A percentile compares a stretch with the other conserved stretches of the same genome.
These are phyloP conservation scores for Bombyx mandarina DNA, from an alignment of 1,140 invertebrate genomes.

Conservation along the genomic window DNA sequence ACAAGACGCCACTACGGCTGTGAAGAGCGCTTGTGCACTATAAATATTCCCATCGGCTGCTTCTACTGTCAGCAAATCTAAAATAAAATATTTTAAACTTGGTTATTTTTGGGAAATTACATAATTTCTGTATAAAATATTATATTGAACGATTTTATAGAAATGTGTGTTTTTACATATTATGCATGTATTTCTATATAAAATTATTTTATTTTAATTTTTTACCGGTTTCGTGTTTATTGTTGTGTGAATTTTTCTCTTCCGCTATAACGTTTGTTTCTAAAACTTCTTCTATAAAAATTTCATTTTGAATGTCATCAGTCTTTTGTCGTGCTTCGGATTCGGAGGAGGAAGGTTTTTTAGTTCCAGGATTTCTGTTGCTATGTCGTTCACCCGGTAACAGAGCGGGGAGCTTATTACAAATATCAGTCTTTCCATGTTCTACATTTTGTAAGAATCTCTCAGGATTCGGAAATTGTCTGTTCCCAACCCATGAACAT, in stretches of 20 bases:
- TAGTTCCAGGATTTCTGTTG: conserved; percentile 55
- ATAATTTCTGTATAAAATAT: not conserved
- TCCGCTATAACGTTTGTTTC: conserved; percentile 57
- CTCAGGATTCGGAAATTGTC: conserved; percentile 76
- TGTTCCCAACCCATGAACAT: conserved; percentile 80
- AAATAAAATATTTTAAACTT: conserved; percentile 19
- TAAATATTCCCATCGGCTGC: conserved; percentile 78
- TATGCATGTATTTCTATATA: not conserved
- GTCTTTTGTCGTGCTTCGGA: conserved; percentile 36
- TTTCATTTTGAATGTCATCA: conserved; percentile 60
- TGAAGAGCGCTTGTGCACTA: conserved; percentile 83
- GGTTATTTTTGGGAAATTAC: not conserved
- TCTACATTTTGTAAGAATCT: conserved; percentile 82
- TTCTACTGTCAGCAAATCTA: conserved; percentile 74
- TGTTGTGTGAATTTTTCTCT: conserved; percentile 39
- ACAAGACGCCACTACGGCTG: conserved; percentile 83
- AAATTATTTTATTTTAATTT: not conserved
- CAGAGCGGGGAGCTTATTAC: conserved; percentile 72
- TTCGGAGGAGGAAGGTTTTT: conserved; percentile 48
- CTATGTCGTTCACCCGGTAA: conserved; percentile 46
- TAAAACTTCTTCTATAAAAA: conserved; percentile 53
- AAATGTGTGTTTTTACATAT: not conserved
- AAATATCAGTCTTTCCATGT: conserved; percentile 77
- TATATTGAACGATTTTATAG: not conserved
- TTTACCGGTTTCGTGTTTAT: conserved; percentile 61